Evolutionary conservation across 2,797 vertebrate species (phyloP).

Genomic region (Emys orbicularis): DNA sequence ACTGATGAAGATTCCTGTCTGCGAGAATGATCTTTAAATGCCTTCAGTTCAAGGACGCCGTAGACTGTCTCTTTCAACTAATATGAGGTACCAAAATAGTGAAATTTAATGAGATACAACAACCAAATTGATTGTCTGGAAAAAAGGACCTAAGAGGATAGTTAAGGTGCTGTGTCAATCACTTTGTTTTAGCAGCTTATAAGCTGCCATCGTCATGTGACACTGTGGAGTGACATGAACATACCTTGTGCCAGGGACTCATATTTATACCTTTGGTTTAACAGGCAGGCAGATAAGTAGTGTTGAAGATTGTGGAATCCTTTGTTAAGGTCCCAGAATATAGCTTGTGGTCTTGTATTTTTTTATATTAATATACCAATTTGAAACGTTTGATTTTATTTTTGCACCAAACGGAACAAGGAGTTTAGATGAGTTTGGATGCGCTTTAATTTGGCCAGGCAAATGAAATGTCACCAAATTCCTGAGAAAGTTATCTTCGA

Average conservation of each 20-base stretch:
- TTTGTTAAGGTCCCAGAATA: slow-evolving; percentile 6
- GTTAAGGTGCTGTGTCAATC: slow-evolving; percentile 72
- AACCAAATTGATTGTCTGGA: slow-evolving; percentile 70
- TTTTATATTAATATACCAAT: background rate
- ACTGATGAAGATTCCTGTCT: slow-evolving; percentile 46
- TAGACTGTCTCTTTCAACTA: slow-evolving; percentile 61
- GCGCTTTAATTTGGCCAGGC: background rate
- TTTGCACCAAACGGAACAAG: background rate
- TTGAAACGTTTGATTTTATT: slow-evolving; percentile 21
- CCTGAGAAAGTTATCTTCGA: background rate
- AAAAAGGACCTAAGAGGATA: slow-evolving; percentile 68
- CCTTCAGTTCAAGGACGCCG: slow-evolving; percentile 63
- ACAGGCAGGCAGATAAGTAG: slow-evolving; percentile 58
- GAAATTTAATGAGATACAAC: slow-evolving; percentile 78
- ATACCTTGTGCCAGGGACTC: slow-evolving; percentile 33
- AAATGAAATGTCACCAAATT: background rate
- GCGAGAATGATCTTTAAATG: slow-evolving; percentile 62
- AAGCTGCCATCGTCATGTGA: slow-evolving; percentile 24
- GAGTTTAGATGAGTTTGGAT: slow-evolving; percentile 2
- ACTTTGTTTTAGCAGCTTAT: slow-evolving; percentile 72
- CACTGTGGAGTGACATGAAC: slow-evolving; percentile 28
- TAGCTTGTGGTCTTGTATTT: background rate
- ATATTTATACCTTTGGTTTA: slow-evolving; percentile 67
- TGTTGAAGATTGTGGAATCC: slow-evolving; percentile 51
- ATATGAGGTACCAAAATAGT: slow-evolving; percentile 58